Base-by-base conservation (phyloP, 2,888 invertebrate species). In the Dorcus hopei region DNA sequence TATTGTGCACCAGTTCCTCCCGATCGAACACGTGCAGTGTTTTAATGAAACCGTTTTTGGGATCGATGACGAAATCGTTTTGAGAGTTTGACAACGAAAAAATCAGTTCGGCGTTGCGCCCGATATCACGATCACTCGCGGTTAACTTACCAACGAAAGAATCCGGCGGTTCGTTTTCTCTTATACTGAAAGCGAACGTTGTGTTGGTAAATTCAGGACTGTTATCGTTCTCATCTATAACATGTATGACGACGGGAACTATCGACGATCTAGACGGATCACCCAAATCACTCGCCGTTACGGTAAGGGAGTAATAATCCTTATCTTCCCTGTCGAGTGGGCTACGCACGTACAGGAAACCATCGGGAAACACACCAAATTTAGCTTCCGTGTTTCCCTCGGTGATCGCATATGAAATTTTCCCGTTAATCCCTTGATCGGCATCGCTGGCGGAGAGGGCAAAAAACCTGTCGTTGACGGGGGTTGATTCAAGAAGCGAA, bases 191-290 rank as follows among this genome's bases (percentile, higher is more conserved):
- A 59, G 90, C 89, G 78, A 97, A 98, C 11, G 93, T 93, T 38
- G 87, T 86, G 70, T 97, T 94, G 2, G 89, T 88, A 78, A 99
- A 98, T 74, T 90, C 87, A 0, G 98, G 98, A 38, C 90, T 87
- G 77, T 97, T 95, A 79, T 98, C 97, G 78, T 99, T 98, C 80
- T 97, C 95, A 79, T 97, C 98, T 61, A 95, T 87, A 19, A 97
- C 88, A 73, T 95, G 94, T 62, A 97, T 90, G 14, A 95, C 92
- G 2, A 97, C 90, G 6, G 95, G 93, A 2, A 95, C 95, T 50
- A 90, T 85, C 0, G 96, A 94, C 52, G 87, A 91, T 72, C 89
- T 85, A 43, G 86, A 83, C 40, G 89, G 95, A 63, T 77, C 80
- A 0, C 93, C 96, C 53, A 89, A 85, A 78, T 97, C 97, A 53